Base-by-base conservation (phyloP, 1,140 invertebrate species). In the Macrobrachium nipponense region DNA sequence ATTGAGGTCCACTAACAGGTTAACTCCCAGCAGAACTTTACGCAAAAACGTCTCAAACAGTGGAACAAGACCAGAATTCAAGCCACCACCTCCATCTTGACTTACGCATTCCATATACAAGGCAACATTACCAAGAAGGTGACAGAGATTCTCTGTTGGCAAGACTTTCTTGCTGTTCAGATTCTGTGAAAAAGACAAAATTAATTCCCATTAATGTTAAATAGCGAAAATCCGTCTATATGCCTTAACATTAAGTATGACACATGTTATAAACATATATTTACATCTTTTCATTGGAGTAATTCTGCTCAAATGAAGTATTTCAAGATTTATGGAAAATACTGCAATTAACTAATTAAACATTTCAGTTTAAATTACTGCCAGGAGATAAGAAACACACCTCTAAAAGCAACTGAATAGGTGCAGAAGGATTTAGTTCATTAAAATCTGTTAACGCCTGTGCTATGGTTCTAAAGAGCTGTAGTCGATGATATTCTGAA, bases 381-480 rank as follows among this genome's bases (percentile, higher is more conserved):
- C 7, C 5, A 51, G 51, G 8, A 51, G 51, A 12, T 10, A 36
- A 36, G 12, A 10, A 8, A 20, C 23, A 64, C 92, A 95, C 96
- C 92, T 99, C 98, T 66, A 99, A 93, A 14, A 99, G 92, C 87
- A 97, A 92, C 90, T 98, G 97, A 76, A 99, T 92, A 17, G 98
- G 97, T 60, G 97, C 96, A 82, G 98, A 95, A 10, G 97, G 97
- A 91, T 97, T 99, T 64, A 99, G 91, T 91, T 99, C 98, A 90
- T 96, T 96, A 92, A 99, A 99, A 92, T 99, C 98, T n/a, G 96
- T 93, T 86, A 99, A 92, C 0, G 98, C 96, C 90, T 96, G 94
- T 4, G 97, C 95, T 87, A 99, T 95, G 88, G 97, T 98, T 90
- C 96, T 96, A 93, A 98, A 98, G 91, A 99, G 98, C 89, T 95